Conservation (phyloP, 1,140 invertebrate species). For the Adelges cooleyi region DNA sequence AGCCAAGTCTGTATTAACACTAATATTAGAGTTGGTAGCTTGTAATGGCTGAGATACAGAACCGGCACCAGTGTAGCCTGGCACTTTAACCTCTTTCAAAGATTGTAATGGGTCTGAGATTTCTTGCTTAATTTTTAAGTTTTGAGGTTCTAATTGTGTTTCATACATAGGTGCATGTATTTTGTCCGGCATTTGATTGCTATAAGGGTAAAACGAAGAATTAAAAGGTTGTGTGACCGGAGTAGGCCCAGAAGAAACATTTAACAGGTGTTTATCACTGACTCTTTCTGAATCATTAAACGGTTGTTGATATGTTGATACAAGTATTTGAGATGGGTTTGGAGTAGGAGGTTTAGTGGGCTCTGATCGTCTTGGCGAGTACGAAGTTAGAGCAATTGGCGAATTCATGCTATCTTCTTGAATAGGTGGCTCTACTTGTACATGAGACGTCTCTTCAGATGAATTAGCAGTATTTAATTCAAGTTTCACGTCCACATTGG, state of each 20-base stretch:
- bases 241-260: slow-evolving; percentile 32
- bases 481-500: slow-evolving; percentile 21
- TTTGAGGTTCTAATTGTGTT: slow-evolving; percentile 52
- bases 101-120: slow-evolving; percentile 61
- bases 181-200: slow-evolving; percentile 33
- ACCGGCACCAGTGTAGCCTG: slow-evolving; percentile 46
- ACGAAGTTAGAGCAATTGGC: slow-evolving; percentile 20
- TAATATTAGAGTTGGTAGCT: slow-evolving; percentile 31
- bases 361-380: slow-evolving; percentile 19
- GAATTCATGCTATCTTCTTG: slow-evolving; percentile 14
- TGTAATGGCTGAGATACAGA: slow-evolving; percentile 36
- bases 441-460: background rate
- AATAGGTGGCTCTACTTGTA: background rate
- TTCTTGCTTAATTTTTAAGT: slow-evolving; percentile 69
- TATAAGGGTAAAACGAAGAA: slow-evolving; percentile 34
- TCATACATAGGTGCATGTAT: slow-evolving; percentile 30
- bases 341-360: background rate
- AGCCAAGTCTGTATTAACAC: slow-evolving; percentile 25
- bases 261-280: slow-evolving; percentile 32
- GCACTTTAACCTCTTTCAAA: slow-evolving; percentile 67
- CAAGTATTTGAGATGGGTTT: slow-evolving; percentile 25
- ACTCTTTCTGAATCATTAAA: slow-evolving; percentile 31
- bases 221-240: slow-evolving; percentile 20
- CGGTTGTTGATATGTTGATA: slow-evolving; percentile 27
- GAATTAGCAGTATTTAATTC: slow-evolving; percentile 6